Conservation (phyloP, 2,888 invertebrate species). For the Gnatocerus cornutus region DNA sequence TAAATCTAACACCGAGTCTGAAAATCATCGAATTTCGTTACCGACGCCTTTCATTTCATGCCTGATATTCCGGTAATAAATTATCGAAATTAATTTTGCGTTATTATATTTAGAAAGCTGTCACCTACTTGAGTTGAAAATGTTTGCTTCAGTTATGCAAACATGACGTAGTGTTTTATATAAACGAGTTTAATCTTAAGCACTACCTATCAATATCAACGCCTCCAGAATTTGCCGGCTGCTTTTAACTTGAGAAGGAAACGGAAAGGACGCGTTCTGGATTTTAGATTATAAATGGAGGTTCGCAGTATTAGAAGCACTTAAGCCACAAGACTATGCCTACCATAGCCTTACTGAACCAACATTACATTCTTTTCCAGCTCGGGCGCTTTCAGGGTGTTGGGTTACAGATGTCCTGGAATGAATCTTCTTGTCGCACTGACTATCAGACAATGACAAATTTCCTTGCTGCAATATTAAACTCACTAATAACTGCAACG, state of each 20-base stretch:
- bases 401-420: constrained; percentile 13
- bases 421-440: constrained; percentile 21
- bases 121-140: neutral
- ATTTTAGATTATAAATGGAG: constrained; percentile 41
- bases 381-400: constrained; percentile 3
- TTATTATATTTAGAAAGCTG: neutral
- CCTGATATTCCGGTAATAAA: neutral
- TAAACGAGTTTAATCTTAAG: constrained; percentile 7
- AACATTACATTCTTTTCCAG: constrained; percentile 27
- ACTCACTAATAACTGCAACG: neutral
- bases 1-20: constrained; percentile 15
- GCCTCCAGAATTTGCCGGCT: constrained; percentile 12
- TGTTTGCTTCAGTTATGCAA: neutral
- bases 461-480: constrained; percentile 3
- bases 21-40: constrained; percentile 8
- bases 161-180: constrained; percentile 12
- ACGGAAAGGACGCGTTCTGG: constrained; percentile 31
- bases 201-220: constrained; percentile 1
- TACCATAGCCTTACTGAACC: constrained; percentile 5
- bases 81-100: constrained; percentile 5
- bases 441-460: constrained; percentile 25
- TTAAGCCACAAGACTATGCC: constrained; percentile 37
- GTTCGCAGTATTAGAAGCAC: constrained; percentile 31
- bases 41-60: constrained; percentile 10
- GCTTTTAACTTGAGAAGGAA: constrained; percentile 23